Evolutionary conservation across 2,797 vertebrate genomes (phyloP).

Genomic region (Helicolenus hilgendorfi): DNA sequence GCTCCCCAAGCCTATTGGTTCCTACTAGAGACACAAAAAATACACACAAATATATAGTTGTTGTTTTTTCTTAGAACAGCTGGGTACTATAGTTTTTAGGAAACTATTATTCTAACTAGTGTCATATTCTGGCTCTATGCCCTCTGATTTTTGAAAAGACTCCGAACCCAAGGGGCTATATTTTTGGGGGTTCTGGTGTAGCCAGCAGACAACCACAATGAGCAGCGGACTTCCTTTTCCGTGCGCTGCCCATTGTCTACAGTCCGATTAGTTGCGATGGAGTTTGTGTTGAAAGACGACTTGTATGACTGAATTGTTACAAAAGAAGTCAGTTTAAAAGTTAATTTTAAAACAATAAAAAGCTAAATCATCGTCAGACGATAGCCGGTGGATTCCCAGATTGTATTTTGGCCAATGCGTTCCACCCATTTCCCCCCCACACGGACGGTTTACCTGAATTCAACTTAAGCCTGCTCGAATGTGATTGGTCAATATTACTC

Average conservation of each 20-base stretch:
- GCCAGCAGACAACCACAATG: no score
- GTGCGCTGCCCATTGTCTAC: neutral
- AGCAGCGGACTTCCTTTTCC: neutral
- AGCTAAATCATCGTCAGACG: neutral
- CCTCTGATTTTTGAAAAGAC: no score
- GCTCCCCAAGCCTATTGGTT: neutral
- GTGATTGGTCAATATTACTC: neutral
- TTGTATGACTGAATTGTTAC: no score
- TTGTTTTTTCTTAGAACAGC: neutral
- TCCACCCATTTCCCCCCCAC: neutral
- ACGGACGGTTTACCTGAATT: neutral
- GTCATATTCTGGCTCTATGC: neutral
- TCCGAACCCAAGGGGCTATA: no score
- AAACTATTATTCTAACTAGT: neutral
- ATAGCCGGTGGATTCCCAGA: neutral
- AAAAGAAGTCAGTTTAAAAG: neutral
- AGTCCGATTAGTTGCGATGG: neutral
- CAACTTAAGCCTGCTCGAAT: neutral
- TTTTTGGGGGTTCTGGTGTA: no score
- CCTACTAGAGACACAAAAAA: neutral
- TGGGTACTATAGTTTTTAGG: neutral
- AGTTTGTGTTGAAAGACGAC: neutral
- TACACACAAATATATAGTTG: neutral
- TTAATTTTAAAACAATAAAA: neutral
- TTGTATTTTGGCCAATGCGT: neutral